Conservation (phyloP, 2,797 vertebrate species). For the Luscinia megarhynchos region DNA sequence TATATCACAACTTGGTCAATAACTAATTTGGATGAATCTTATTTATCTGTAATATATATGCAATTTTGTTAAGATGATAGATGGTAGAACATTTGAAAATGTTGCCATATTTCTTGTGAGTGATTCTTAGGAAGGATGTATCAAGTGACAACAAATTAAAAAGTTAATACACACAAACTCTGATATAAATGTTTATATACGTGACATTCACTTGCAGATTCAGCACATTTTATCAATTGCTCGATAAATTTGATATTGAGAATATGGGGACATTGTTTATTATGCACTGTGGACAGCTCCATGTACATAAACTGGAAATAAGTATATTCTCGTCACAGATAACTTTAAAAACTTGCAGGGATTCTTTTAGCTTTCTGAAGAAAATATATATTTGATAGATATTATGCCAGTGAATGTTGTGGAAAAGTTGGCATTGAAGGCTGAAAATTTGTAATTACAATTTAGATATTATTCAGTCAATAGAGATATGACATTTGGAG, state of each 20-base stretch:
- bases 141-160: not conserved
- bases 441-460: not conserved
- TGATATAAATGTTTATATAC: not conserved
- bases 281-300: not conserved
- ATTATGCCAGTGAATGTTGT: not conserved
- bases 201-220: not conserved
- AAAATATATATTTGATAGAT: not conserved
- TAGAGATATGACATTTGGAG: not conserved
- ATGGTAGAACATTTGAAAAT: not conserved
- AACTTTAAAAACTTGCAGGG: not conserved
- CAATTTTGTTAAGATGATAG: not conserved
- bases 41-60: not conserved
- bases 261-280: not conserved
- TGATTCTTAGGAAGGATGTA: not conserved
- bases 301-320: not conserved
- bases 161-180: not conserved
- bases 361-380: not conserved
- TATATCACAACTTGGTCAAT: not conserved
- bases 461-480: not conserved
- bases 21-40: not conserved
- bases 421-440: not conserved
- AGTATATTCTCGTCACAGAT: not conserved
- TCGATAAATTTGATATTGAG: not conserved
- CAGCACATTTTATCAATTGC: not conserved
- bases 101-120: not conserved